Evolutionary conservation across 2,797 vertebrate species (phyloP), one percentile per base, ranked within the genome.

Genomic region (Oreochromis mossambicus): DNA sequence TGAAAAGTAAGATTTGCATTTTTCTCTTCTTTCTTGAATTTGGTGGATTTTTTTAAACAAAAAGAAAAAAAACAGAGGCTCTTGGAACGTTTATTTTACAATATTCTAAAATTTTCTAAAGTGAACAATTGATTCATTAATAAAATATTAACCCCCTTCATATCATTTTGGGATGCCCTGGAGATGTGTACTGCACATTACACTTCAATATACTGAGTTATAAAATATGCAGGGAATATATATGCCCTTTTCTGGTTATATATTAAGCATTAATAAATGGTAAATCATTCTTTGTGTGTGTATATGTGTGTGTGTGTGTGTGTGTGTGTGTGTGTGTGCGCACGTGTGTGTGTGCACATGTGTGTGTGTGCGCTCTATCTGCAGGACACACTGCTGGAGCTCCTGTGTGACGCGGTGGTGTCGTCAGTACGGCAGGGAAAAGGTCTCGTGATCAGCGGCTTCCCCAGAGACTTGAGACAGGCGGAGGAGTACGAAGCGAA

Each of bases 371-470:
- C 1, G 10, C 13, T 10, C 4, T 7, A 8, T 55, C 4, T 88
- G 2, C 92, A 99, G 98, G 96, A 94, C 79, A 79, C 96, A 6
- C 41, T 98, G 81, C 83, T 97, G 94, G 97, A 98, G 78, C 95
- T 99, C 5, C 93, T 99, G 91, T 96, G 96, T 63, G 97, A 99
- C 51, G 94, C 96, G 4, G 97, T 98, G 95, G 86, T 92, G 52
- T 90, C 95, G 78, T 94, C 68, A 19, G 79, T 94, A 1, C 93
- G 93, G 21, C 95, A 94, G 70, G 95, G 96, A 11, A 97, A 93
- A 84, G 97, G 98, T 55, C 97, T 99, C 34, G 94, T 99, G 91
- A 91, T 99, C 2, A 95, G 96, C 24, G 97, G 97, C 15, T 99
- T 97, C 90, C 98, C 98, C n/a, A 94, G 92, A 54, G 97, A 98